Base-by-base conservation (phyloP, 1,140 invertebrate species). In the Phortica variegata region DNA sequence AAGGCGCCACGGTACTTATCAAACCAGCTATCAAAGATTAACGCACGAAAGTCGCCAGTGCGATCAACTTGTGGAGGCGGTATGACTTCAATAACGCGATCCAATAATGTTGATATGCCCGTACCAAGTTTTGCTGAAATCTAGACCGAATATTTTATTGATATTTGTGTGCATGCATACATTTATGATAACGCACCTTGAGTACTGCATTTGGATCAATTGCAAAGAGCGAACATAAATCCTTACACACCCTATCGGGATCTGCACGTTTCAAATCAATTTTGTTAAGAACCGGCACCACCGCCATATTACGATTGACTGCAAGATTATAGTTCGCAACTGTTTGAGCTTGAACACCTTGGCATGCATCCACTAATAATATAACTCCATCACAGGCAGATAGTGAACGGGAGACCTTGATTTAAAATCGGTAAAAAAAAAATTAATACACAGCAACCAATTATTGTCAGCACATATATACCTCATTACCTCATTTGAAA, bases 261-360 rank as follows among this genome's bases (percentile, higher is more conserved):
- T 95, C 80, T 1, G 95, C 93, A 77, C 88, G 84, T 65, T 93
- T 93, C 36, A 98, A 81, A 77, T 99, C 96, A 47, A 98, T 92
- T 81, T 99, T 98, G 76, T 98, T 99, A 3, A 99, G 79, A 1
- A 95, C 92, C 6, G 96, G 95, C 62, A 99, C 87, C 49, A 98
- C 89, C 2, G 79, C 75, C 16, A 97, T 73, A 60, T 95, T 84
- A 45, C 84, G 83, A 32, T 85, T 85, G 79, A 93, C 90, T 0
- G 96, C 95, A 40, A 98, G 77, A 65, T 93, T 93, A 77, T 95
- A 97, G 62, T 98, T 98, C 8, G 96, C 95, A 10, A 98, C 90
- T 2, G 96, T 98, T 77, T 99, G 97, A 2, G 96, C 96, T 80
- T 98, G 94, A 29, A 98, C 87, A 12, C 93, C 93, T 74, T 97